phyloP scores from a whole-genome alignment of 2,888 invertebrate species.

The Cosmorhoe ocellata region DNA sequence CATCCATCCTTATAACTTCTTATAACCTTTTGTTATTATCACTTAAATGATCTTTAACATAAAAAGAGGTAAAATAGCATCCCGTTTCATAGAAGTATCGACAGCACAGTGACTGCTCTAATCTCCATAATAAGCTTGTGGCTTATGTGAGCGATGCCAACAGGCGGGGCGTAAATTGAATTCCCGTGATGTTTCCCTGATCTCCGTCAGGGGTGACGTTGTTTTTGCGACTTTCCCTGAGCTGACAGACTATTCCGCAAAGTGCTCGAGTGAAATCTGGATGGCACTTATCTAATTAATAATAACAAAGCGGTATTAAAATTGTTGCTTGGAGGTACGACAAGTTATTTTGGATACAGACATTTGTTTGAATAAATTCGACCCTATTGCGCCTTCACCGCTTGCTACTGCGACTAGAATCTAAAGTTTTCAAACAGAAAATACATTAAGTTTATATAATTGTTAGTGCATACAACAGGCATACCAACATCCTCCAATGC shows the following conservation, averaged over 20 bases:
- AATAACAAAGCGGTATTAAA: constrained; percentile 4
- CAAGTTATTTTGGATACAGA: no score
- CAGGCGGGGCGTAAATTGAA: constrained; percentile 14
- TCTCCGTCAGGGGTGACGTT: constrained; percentile 15
- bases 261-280: constrained; percentile 1
- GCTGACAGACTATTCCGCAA: constrained; percentile 10
- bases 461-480: background rate
- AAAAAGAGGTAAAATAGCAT: no score
- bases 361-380: no score
- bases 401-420: no score
- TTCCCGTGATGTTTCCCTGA: constrained; percentile 17
- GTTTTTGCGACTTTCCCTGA: constrained; percentile 10
- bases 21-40: no score
- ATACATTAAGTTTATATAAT: background rate
- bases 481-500: background rate
- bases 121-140: constrained; percentile 15
- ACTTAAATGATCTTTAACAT: no score
- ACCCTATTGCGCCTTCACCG: no score
- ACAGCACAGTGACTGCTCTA: constrained; percentile 1
- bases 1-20: no score
- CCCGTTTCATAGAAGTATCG: constrained; percentile 3
- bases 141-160: constrained; percentile 12
- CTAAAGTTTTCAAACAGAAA: background rate
- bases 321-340: background rate
- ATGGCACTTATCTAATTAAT: no score